A percentile compares a stretch with the other conserved stretches of the same genome.
phyloP scores from a whole-genome alignment of 92 coral and sea anemone species.

The Epizoanthus stellaris region DNA sequence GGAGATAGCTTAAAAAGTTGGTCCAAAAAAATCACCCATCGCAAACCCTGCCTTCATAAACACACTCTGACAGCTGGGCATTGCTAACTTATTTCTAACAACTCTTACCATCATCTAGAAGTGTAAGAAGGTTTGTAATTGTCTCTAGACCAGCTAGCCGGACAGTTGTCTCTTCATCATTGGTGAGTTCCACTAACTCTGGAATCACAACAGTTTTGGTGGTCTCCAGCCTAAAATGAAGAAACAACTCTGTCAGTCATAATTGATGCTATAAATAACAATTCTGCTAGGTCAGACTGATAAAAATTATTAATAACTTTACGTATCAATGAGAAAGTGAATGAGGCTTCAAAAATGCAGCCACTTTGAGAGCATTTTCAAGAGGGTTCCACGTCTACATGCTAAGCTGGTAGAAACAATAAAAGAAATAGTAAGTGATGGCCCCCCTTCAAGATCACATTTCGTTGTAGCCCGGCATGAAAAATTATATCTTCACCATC shows the following conservation, averaged over 20 bases:
- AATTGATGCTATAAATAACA: background rate
- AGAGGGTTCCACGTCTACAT: too few relatives aligned
- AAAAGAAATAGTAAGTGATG: too few relatives aligned
- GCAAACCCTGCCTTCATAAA: background rate
- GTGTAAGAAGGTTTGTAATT: constrained; percentile 87
- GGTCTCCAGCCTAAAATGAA: constrained; percentile 73
- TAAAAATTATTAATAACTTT: background rate
- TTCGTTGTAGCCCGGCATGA: too few relatives aligned
- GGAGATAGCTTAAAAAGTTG: too few relatives aligned
- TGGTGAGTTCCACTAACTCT: constrained; percentile 95
- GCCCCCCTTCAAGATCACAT: too few relatives aligned
- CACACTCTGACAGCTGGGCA: background rate
- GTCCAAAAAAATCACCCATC: background rate
- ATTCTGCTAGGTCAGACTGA: background rate
- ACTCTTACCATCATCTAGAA: constrained; percentile 89
- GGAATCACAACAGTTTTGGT: constrained; percentile 91
- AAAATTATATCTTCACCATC: too few relatives aligned
- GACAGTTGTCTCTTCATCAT: constrained; percentile 94
- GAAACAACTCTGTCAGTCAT: background rate
- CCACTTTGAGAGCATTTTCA: too few relatives aligned
- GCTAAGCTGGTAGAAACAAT: too few relatives aligned
- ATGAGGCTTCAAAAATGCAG: too few relatives aligned
- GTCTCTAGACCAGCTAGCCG: constrained; percentile 95
- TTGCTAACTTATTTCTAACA: too few relatives aligned
- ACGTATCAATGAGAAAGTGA: too few relatives aligned